Evolutionary conservation across 2,113 vertebrate genomes (phyloP), one percentile per base, ranked within the genome.

Genomic region (Vulpes lagopus): DNA sequence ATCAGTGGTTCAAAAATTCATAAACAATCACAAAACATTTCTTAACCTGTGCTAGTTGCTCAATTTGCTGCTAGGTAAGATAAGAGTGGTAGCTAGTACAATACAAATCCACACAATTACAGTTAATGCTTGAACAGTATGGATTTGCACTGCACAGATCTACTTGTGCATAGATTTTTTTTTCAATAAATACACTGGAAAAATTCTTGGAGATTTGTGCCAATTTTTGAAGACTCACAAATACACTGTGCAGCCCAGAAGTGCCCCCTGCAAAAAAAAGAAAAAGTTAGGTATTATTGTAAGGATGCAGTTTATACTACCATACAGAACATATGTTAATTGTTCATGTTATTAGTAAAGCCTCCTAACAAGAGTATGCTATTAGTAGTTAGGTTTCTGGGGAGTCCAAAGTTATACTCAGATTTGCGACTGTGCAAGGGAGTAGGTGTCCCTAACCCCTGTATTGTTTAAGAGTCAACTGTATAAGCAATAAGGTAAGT

Each of bases 401-500:
- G 74, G 8, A 17, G 43, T 78, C 43, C 49, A 51, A 30, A 78
- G 43, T 78, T 78, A 78, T 30, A 78, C 43, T 73, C 43, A 78
- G 43, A 78, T 17, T 78, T 51, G 11, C 3, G 15, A 78, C 74
- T 30, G 3, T 27, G 14, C 27, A 78, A 12, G 43, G 14, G 8
- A 43, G 8, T 30, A 78, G 25, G 74, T 51, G 43, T 15, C 25
- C 22, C 74, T 30, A 78, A 78, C 74, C 23, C 12, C 25, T 8
- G 0, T 43, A 78, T 43, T 76, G 25, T 78, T 78, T 25, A 78
- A 78, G 14, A 78, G 49, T 78, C 25, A 78, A 30, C 43, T 51
- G 25, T 78, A 69, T 38, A 96, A 49, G n/a, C 81, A 96, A 80
- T 74, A 84, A 94, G 30, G 30, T 73, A 92, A 95, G 60, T 74